Percentiles rank a stretch among this genome's conserved stretches.
Conservation (phyloP, 2,113 vertebrate genomes). For the Tringa solitaria region DNA sequence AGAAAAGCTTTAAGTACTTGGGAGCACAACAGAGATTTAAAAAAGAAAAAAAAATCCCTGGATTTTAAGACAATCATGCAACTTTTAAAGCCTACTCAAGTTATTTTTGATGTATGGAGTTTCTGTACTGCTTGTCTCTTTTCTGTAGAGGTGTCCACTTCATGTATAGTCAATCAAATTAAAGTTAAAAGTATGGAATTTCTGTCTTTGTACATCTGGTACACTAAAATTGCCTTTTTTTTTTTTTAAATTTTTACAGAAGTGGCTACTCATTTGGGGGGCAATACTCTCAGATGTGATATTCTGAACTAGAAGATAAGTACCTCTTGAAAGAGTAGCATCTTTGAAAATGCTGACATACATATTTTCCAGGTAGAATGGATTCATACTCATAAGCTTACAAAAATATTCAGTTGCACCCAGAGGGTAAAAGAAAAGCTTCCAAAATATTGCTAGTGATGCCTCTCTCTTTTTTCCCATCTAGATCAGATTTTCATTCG, state of each 20-base stretch:
- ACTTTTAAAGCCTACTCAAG: background rate
- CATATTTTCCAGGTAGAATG: constrained; percentile 20
- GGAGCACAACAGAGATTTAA: background rate
- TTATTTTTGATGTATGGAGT: background rate
- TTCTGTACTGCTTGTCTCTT: background rate
- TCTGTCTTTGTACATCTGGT: background rate
- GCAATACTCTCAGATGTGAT: background rate
- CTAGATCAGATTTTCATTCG: background rate
- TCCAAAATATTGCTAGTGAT: background rate
- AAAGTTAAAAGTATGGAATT: background rate
- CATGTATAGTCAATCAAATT: background rate
- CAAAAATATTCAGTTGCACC: background rate
- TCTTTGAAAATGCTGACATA: constrained; percentile 23
- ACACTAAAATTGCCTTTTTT: background rate
- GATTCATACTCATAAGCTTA: background rate
- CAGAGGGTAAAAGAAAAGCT: background rate
- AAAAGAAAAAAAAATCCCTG: background rate
- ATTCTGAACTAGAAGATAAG: constrained; percentile 16
- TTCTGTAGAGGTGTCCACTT: background rate
- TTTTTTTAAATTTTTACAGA: background rate
- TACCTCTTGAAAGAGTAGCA: constrained; percentile 6
- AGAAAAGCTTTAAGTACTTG: background rate
- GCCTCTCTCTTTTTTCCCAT: background rate
- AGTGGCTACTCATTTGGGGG: constrained; percentile 9
- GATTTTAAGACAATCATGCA: background rate